Base-by-base conservation (phyloP, 2,797 vertebrate genomes). In the Bovichtus diacanthus region DNA sequence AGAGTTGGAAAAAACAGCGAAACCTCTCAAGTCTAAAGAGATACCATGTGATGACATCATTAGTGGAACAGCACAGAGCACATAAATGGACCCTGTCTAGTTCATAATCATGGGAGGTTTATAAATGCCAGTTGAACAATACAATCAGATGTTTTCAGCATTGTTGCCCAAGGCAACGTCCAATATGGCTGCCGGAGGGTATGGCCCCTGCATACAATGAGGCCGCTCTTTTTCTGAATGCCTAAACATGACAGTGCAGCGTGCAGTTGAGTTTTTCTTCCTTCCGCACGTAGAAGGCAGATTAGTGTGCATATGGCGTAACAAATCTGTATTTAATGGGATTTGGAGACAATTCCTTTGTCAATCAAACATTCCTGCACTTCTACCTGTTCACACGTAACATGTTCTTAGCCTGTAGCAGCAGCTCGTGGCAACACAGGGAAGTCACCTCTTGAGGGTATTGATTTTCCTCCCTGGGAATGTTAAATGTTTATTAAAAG, bases 401-500 rank as follows among this genome's bases (percentile, higher is more conserved):
- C 63, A 1, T 76, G 55, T 41, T 68, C 49, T 39, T 16, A 31
- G 61, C 61, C 41, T 59, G 65, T 43, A 63, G 61, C 62, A 43
- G 70, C 41, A 67, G 11, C 72, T 72, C 43, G 47, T 34, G 38
- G 64, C 50, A 77, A 64, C 31, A 44, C 15, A 9, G 39, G 44
- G 64, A 71, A 83, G 71, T 84, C 72, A 36, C 51, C 74, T 81
- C 60, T 83, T 72, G 43, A 59, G 75, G 50, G 65, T 86, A 89
- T 87, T 83, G 86, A 82, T 90, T 88, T 81, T 61, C 12, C 58
- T 68, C 60, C 19, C 61, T 58, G 68, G 58, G 63, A 83, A 86
- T 77, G 84, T 80, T 88, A 87, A 88, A 90, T 88, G 88, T 87
- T 88, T 88, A 86, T 89, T 86, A 84, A 86, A 76, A 88, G 81